A percentile compares a stretch with the other conserved stretches of the same genome.
These are phyloP conservation scores for Dipodomys merriami DNA, from an alignment of 2,113 vertebrate genomes.

Conservation along the genomic window DNA sequence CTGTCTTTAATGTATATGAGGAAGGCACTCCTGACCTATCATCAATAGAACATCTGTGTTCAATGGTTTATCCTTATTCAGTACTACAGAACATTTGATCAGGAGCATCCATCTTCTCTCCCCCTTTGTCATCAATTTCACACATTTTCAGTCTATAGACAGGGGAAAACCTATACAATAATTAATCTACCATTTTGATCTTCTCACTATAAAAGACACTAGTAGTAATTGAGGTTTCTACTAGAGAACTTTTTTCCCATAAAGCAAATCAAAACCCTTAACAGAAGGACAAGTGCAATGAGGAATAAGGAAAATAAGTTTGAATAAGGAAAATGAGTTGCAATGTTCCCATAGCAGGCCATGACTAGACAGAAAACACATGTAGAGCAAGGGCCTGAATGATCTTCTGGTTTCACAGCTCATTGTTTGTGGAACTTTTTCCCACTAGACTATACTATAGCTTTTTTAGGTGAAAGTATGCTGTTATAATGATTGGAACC, in stretches of 20 bases:
- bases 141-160: conserved; percentile 25
- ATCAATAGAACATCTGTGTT: conserved; percentile 56
- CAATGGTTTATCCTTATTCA: conserved; percentile 46
- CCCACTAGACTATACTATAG: neutral
- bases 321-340: conserved; percentile 16
- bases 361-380: conserved; percentile 5
- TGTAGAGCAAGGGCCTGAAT: neutral
- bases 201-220: conserved; percentile 20
- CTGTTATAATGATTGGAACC: conserved; percentile 51
- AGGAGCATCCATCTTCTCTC: conserved; percentile 9
- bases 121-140: conserved; percentile 38
- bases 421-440: neutral
- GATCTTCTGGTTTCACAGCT: neutral
- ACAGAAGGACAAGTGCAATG: neutral
- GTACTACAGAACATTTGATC: conserved; percentile 23
- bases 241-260: conserved; percentile 5
- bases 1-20: conserved; percentile 62
- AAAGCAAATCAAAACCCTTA: conserved; percentile 28
- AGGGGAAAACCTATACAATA: conserved; percentile 24
- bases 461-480: conserved; percentile 62
- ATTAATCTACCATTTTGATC: neutral
- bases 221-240: conserved; percentile 13
- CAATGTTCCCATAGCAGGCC: neutral
- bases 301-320: neutral
- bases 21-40: conserved; percentile 40